Evolutionary conservation across 1,140 invertebrate species (phyloP).

Genomic region (Tyrophagus putrescentiae): DNA sequence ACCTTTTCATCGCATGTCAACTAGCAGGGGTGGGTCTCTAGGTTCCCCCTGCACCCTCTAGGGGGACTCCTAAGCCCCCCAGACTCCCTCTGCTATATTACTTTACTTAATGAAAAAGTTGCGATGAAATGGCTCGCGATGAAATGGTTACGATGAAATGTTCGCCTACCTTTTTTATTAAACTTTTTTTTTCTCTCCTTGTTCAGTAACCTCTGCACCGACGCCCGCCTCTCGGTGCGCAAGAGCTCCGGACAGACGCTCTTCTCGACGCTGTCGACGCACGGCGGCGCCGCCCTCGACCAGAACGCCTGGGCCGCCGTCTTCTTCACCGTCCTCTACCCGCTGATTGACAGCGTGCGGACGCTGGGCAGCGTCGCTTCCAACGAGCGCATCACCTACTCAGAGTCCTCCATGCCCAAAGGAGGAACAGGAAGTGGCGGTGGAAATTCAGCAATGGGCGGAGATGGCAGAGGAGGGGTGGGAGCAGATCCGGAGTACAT

Average conservation of each 20-base stretch:
- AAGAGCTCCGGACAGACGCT: constrained; percentile 97
- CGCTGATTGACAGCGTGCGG: constrained; percentile 78
- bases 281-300: constrained; percentile 74
- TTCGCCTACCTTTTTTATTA: constrained; percentile 2
- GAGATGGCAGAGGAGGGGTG: background rate
- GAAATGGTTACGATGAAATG: background rate
- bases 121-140: no score
- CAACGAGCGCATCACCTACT: constrained; percentile 70
- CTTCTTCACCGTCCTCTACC: constrained; percentile 74
- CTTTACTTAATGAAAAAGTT: no score
- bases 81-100: no score
- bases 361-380: constrained; percentile 78
- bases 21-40: no score
- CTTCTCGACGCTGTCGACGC: constrained; percentile 90
- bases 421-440: background rate
- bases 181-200: constrained; percentile 7
- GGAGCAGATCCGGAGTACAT: constrained; percentile 48
- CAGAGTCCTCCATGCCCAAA: constrained; percentile 33
- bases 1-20: no score
- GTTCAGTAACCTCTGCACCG: constrained; percentile 81
- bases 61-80: no score
- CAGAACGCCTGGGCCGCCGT: constrained; percentile 76
- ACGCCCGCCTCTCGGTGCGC: constrained; percentile 79
- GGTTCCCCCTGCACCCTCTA: no score
- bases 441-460: no score